phyloP scores from a whole-genome alignment of 2,113 vertebrate genomes.

The Herpetotheres cachinnans region DNA sequence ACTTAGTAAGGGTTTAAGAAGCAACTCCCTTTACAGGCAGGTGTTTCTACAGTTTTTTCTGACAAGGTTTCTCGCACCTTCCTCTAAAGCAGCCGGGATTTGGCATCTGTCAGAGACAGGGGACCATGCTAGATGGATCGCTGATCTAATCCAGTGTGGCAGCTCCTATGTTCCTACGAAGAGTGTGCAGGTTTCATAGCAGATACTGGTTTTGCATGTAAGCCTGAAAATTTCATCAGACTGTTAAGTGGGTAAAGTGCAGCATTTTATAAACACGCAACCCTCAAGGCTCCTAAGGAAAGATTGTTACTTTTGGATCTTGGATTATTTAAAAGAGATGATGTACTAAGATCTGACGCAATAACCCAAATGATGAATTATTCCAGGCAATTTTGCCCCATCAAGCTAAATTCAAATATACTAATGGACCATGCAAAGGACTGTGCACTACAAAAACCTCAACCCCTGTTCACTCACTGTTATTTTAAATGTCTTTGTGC shows the following conservation, averaged over 20 bases:
- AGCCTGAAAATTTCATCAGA: constrained; percentile 44
- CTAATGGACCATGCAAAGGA: constrained; percentile 41
- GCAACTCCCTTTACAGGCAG: not conserved
- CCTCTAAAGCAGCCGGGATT: constrained; percentile 42
- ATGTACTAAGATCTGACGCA: constrained; percentile 57
- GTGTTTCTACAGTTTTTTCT: constrained; percentile 27
- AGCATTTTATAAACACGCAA: constrained; percentile 59
- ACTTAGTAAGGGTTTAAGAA: constrained; percentile 8
- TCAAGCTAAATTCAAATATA: constrained; percentile 52
- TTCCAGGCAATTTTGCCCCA: constrained; percentile 59
- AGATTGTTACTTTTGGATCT: constrained; percentile 44
- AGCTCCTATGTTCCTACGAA: constrained; percentile 44
- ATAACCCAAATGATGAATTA: constrained; percentile 67
- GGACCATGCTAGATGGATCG: constrained; percentile 35
- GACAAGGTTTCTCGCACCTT: constrained; percentile 43
- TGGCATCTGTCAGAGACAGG: constrained; percentile 60
- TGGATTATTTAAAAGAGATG: constrained; percentile 51
- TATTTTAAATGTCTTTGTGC: constrained; percentile 36
- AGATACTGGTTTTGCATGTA: constrained; percentile 46
- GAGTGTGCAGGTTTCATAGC: not conserved
- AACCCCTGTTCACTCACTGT: not conserved
- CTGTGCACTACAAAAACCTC: not conserved
- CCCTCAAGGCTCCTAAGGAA: constrained; percentile 43
- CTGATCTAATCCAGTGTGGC: constrained; percentile 63
- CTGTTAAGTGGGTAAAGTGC: constrained; percentile 59